Base-by-base conservation (phyloP, 2,113 vertebrate species). In the Tychaedon coryphoeus region DNA sequence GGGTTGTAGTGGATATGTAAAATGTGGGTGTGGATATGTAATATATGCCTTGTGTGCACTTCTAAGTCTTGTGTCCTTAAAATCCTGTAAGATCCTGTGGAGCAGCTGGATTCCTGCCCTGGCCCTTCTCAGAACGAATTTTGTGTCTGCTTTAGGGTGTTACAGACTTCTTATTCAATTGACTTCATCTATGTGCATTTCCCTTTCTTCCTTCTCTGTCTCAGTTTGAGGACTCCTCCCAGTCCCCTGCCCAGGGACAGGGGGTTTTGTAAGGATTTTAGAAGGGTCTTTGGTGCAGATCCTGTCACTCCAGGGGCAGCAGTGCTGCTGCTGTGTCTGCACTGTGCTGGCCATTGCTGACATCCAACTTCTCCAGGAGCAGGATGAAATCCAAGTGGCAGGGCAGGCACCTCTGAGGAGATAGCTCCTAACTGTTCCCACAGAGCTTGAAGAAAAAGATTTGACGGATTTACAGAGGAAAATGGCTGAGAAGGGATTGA, bases 401-500 rank as follows among this genome's bases (percentile, higher is more conserved):
- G 75, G 79, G 60, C 88, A 95, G 90, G 91, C 92, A 96, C 92
- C 93, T 96, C 92, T 91, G 88, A 96, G 88, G 93, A 95, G 91
- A 95, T 92, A 51, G 90, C 92, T 96, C 93, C 90, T 94, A 97
- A 95, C 91, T 83, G 86, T 91, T 94, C 79, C 92, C 76, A 58
- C 78, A 71, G 77, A 91, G 82, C 78, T 96, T 87, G 95, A 97
- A 97, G 94, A 90, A 96, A 97, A 90, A 89, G 88, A 66, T 89
- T 93, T 96, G 96, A 97, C 81, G 72, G 95, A 64, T 95, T 94
- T 77, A 80, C 75, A 54, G 88, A 81, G 92, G 81, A 94, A 97
- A 97, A 95, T 91, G 90, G 96, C 95, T 95, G 90, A 77, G 95
- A 95, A 97, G 93, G 95, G 97, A 97, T 92, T 94, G 95, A 95